phyloP scores from a whole-genome alignment of 2,113 vertebrate genomes.

The Bettongia penicillata region DNA sequence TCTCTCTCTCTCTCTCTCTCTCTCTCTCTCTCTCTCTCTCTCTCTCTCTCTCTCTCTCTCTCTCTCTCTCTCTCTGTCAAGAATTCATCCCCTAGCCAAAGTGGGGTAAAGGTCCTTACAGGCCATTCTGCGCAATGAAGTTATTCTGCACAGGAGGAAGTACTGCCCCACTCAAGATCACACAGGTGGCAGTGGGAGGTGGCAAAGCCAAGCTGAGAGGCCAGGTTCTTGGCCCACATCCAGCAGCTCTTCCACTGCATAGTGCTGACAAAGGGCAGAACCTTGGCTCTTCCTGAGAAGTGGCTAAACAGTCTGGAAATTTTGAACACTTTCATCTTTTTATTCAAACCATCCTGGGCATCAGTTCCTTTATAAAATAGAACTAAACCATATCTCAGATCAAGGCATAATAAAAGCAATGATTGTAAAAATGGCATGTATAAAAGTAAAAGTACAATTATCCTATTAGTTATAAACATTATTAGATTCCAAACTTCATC shows the following conservation, averaged over 20 bases:
- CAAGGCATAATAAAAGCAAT: background rate
- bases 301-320: background rate
- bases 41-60: background rate
- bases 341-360: background rate
- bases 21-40: background rate
- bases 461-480: background rate
- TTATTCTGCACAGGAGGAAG: background rate
- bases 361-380: background rate
- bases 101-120: background rate
- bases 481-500: background rate
- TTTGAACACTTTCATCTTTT: background rate
- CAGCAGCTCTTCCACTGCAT: background rate
- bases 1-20: background rate
- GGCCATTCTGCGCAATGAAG: background rate
- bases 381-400: background rate
- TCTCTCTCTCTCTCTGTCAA: background rate
- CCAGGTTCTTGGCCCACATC: background rate
- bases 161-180: background rate
- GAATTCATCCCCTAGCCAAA: background rate
- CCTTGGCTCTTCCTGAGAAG: background rate
- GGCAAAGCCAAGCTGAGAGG: background rate
- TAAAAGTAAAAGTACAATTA: background rate
- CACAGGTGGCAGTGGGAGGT: background rate
- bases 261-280: background rate
- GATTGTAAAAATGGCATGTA: background rate